A percentile compares a stretch with the other conserved stretches of the same genome.
These are phyloP conservation scores for Gambusia affinis DNA, from an alignment of 2,113 vertebrate genomes.

Conservation along the genomic window DNA sequence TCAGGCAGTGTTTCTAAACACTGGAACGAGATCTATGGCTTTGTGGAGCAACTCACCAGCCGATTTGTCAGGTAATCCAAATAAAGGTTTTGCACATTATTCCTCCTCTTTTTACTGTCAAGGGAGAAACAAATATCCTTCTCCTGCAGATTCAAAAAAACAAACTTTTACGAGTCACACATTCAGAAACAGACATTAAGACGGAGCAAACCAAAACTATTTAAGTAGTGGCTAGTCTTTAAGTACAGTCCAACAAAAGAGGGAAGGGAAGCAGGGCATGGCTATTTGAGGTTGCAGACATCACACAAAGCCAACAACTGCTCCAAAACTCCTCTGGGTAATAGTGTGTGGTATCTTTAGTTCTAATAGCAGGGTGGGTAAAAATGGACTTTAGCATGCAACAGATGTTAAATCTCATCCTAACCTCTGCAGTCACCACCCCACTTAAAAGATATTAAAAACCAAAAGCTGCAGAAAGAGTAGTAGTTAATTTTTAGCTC, in stretches of 20 bases:
- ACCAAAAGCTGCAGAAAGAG: neutral
- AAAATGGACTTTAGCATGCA: slow-evolving; percentile 45
- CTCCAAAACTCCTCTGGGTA: slow-evolving; percentile 37
- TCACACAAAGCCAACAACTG: slow-evolving; percentile 42
- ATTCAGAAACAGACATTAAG: neutral
- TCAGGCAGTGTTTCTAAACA: slow-evolving; percentile 90
- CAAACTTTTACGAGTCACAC: neutral
- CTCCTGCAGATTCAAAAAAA: neutral
- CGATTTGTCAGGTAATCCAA: slow-evolving; percentile 89
- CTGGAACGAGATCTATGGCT: slow-evolving; percentile 91
- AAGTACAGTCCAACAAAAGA: slow-evolving; percentile 32
- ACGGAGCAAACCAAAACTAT: slow-evolving; percentile 1
- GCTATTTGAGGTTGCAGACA: slow-evolving; percentile 52
- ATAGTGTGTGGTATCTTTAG: slow-evolving; percentile 64
- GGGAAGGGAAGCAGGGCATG: slow-evolving; percentile 39
- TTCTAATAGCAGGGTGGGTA: slow-evolving; percentile 67
- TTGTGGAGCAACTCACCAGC: slow-evolving; percentile 89
- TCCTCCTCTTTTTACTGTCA: neutral
- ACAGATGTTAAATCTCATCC: slow-evolving; percentile 55
- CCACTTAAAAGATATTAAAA: neutral
- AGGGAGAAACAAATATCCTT: neutral
- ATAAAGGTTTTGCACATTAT: neutral
- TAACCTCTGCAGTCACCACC: slow-evolving; percentile 15
- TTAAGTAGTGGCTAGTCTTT: neutral
- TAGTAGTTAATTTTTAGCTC: neutral